phyloP scores from a whole-genome alignment of 2,113 vertebrate genomes.

The Zapus hudsonius region DNA sequence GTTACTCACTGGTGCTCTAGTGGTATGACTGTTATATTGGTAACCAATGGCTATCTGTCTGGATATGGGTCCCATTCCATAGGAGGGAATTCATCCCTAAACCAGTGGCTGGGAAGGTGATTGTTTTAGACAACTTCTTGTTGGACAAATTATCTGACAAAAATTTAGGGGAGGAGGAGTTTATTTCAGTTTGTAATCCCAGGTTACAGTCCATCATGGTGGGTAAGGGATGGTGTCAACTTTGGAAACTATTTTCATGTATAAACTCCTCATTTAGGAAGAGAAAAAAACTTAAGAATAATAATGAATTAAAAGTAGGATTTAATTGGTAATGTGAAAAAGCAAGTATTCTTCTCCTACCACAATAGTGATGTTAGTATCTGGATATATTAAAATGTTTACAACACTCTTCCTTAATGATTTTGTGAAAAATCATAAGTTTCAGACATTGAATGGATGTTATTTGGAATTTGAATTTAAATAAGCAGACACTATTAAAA shows the following conservation, averaged over 20 bases:
- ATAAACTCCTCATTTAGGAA: neutral
- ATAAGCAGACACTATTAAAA: neutral
- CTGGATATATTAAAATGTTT: neutral
- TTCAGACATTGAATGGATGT: neutral
- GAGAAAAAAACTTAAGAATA: neutral
- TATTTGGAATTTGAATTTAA: conserved; percentile 29
- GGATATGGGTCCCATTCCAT: too few relatives aligned
- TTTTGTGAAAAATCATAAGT: neutral
- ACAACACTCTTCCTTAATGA: neutral
- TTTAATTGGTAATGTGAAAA: conserved; percentile 24
- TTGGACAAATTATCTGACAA: too few relatives aligned
- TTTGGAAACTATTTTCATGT: neutral
- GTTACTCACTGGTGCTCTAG: too few relatives aligned
- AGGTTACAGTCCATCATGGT: too few relatives aligned
- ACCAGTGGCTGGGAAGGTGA: too few relatives aligned
- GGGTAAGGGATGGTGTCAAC: too few relatives aligned
- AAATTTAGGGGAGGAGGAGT: neutral
- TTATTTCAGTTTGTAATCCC: too few relatives aligned
- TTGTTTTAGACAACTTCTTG: too few relatives aligned
- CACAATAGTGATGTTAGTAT: neutral
- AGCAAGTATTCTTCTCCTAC: neutral
- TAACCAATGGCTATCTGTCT: too few relatives aligned
- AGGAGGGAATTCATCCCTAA: too few relatives aligned
- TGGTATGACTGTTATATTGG: too few relatives aligned
- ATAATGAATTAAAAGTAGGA: neutral